Evolutionary conservation across 1,140 invertebrate species (phyloP), one percentile per base, ranked within the genome.

Genomic region (Stegodyphus dumicola): DNA sequence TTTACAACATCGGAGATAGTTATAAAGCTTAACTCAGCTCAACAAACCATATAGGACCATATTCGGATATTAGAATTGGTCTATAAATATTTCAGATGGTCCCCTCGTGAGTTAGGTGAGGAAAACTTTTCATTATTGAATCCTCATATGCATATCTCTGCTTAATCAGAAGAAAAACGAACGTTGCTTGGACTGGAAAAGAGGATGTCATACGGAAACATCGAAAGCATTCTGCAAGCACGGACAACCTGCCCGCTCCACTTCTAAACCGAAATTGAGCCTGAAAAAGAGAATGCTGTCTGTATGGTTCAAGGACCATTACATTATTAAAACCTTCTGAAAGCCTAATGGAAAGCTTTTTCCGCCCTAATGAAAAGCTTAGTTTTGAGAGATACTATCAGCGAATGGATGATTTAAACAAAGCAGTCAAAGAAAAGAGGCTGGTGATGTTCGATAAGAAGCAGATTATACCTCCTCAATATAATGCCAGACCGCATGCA

Each of bases 191-290:
- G 67, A 71, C 60, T 17, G 60, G 56, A 87, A 88, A n/a, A 70
- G 88, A 33, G 89, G 87, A 53, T 84, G 88, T 15, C 88, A 90
- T 80, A 88, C 89, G 7, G 87, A 90, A 79, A 85, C 77, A n/a
- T n/a, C n/a, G n/a, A n/a, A 48, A 89, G 48, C 64, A 48, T 7
- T 51, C 15, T 54, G 67, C 13, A 53, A 70, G 17, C 48, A 10
- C 17, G 0, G 15, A 54, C 4, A 52, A 17, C 78, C n/a, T 69
- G 54, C 13, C 54, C 13, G n/a, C 54, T 56, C 54, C 7, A 13
- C 54, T 13, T 7, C 49, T 17, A 70, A 80, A 65, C 10, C 10
- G n/a, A 15, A 66, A 6, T 70, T 13, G 49, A 6, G 66, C 48
- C 49, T 52, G 15, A 74, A 70, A 18, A 80, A 73, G 48, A 56